Conservation (phyloP, 1,140 invertebrate genomes). For the Drosophila funebris region DNA sequence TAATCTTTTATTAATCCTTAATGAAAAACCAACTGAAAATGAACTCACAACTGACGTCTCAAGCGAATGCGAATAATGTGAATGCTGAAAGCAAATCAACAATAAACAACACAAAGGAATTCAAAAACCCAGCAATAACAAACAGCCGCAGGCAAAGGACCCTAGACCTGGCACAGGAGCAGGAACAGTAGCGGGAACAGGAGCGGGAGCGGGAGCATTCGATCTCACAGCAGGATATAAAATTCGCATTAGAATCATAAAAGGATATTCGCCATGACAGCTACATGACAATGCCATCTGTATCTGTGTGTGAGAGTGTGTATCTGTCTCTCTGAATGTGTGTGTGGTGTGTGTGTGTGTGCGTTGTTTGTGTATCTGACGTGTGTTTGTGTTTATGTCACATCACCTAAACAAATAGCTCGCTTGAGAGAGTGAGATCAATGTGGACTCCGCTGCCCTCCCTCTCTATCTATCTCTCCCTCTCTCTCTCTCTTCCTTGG, state of each 20-base stretch:
- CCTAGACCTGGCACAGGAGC: neutral
- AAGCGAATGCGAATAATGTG: slow-evolving; percentile 5
- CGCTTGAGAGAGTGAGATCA: slow-evolving; percentile 29
- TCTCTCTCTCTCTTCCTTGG: neutral
- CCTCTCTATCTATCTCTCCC: neutral
- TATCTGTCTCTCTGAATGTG: neutral
- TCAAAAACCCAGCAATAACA: slow-evolving; percentile 9
- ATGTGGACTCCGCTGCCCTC: neutral
- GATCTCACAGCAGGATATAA: slow-evolving; percentile 44
- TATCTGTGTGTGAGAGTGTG: neutral
- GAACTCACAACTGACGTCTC: slow-evolving; percentile 4
- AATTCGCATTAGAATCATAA: slow-evolving; percentile 67
- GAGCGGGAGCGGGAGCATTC: neutral
- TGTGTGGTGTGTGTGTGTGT: slow-evolving; percentile 25
- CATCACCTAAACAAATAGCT: slow-evolving; percentile 64
- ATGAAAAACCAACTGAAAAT: slow-evolving; percentile 47
- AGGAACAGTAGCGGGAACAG: neutral
- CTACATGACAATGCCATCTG: slow-evolving; percentile 31
- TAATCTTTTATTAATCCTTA: slow-evolving; percentile 53
- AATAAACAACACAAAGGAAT: slow-evolving; percentile 18
- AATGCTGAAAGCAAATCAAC: slow-evolving; percentile 6
- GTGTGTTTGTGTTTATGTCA: slow-evolving; percentile 33
- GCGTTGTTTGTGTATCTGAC: slow-evolving; percentile 22
- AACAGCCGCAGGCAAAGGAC: slow-evolving; percentile 11
- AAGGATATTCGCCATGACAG: slow-evolving; percentile 51